Conservation (phyloP, 2,113 vertebrate species). For the Atlantisia rogersi region DNA sequence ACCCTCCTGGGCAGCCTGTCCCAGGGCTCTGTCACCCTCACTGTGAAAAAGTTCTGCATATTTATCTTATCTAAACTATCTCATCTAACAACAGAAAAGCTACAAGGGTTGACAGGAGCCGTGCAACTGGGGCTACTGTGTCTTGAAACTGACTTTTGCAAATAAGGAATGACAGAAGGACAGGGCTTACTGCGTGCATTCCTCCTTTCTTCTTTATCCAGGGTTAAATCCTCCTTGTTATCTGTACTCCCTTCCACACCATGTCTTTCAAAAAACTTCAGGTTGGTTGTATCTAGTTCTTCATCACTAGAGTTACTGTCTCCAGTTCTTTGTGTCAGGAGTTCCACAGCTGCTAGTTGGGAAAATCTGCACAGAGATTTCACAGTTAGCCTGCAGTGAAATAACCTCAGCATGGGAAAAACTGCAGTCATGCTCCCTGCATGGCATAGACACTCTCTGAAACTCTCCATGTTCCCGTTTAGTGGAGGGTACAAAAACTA, state of each 20-base stretch:
- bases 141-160: background rate
- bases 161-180: background rate
- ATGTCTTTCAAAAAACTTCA: constrained; percentile 72
- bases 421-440: background rate
- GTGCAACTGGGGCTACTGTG: background rate
- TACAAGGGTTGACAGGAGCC: background rate
- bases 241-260: constrained; percentile 81
- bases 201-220: constrained; percentile 64
- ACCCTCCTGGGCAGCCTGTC: too few relatives aligned
- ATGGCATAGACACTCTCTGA: background rate
- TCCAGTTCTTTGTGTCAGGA: constrained; percentile 65
- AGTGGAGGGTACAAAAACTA: background rate
- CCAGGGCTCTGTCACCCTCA: too few relatives aligned
- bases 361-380: constrained; percentile 70
- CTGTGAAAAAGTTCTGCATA: too few relatives aligned
- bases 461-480: background rate
- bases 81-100: background rate
- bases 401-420: background rate
- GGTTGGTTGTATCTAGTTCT: constrained; percentile 68
- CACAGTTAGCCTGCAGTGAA: background rate
- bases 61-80: too few relatives aligned
- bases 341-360: constrained; percentile 75
- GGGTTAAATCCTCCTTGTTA: constrained; percentile 60
- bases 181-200: constrained; percentile 75
- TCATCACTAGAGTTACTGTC: constrained; percentile 61